These are phyloP conservation scores for Montipora foliosa DNA, from an alignment of 64 coral and sea anemone species.

Conservation along the genomic window DNA sequence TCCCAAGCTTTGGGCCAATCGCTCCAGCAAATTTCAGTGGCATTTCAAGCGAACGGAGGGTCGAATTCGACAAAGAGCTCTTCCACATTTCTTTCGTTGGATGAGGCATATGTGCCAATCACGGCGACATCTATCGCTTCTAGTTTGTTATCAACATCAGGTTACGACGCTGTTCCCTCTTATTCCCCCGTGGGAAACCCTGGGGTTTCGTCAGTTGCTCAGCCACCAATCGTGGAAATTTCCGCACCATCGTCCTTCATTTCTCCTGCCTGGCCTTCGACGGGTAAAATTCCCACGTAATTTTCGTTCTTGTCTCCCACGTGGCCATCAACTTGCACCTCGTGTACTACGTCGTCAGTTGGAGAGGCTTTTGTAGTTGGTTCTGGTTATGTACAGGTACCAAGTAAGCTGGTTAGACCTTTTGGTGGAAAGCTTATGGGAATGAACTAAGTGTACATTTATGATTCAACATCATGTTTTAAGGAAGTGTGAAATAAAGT, in stretches of 20 bases:
- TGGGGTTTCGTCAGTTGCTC: neutral
- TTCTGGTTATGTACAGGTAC: neutral
- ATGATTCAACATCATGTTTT: too few relatives aligned
- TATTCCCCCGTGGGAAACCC: neutral
- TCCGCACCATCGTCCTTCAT: neutral
- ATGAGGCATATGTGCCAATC: neutral
- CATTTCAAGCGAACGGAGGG: too few relatives aligned
- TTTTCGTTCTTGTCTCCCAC: neutral
- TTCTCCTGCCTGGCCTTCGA: neutral
- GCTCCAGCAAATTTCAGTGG: too few relatives aligned
- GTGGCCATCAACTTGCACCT: neutral
- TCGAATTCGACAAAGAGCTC: too few relatives aligned
- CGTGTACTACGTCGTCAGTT: neutral
- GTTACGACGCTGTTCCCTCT: neutral
- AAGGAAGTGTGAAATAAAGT: too few relatives aligned
- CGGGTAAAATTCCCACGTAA: neutral
- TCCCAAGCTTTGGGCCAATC: too few relatives aligned
- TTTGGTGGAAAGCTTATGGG: neutral
- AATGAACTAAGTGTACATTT: too few relatives aligned
- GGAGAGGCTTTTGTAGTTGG: constrained; percentile 3
- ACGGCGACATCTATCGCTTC: neutral
- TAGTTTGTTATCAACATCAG: neutral
- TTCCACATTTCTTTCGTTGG: neutral
- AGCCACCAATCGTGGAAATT: neutral
- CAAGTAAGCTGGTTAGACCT: neutral